Evolutionary conservation across 1,140 invertebrate species (phyloP), one percentile per base, ranked within the genome.

Genomic region (Hylaeus volcanicus): DNA sequence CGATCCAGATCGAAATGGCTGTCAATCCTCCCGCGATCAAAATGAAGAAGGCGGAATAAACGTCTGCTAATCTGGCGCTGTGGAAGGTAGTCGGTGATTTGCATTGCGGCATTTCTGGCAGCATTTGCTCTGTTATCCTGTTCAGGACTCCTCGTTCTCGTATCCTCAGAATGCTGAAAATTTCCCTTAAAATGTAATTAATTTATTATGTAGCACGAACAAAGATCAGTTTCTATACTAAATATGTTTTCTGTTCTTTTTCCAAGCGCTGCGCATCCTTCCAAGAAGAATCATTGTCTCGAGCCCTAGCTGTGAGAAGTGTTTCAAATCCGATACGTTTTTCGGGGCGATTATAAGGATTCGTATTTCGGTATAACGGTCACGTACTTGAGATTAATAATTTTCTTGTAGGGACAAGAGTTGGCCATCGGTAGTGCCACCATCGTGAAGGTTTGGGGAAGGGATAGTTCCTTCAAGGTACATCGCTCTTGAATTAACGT

Each of bases 1-100:
- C 60, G 48, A 92, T 66, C 5, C 87, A 86, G 61, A 90, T 60
- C 39, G 77, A 83, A 11, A 91, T 61, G 0, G 92, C 88, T 0
- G 73, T 86, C 0, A 92, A 11, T 1, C 91, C 65, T 1, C 93
- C 93, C 6, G 86, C 86, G 0, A 86, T 73, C 4, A 94, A 74
- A 15, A 93, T 90, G n/a, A 90, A 85, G 71, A 93, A 93, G 0
- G 93, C 93, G 0, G 91, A 93, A 70, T 94, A 94, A 5, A 94
- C 93, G 58, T 94, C 93, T 3, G 89, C 87, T 1, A 94, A 74
- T 45, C 90, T 84, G 6, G 93, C 93, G 26, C 90, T 92, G 78
- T 93, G 90, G 60, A 93, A 94, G 2, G 89, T 91, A 0, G 90
- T 89, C 2, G 82, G 76, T 0, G 85, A 87, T 3, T 89, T 81